A percentile compares a stretch with the other conserved stretches of the same genome.
phyloP scores from a whole-genome alignment of 2,113 vertebrate genomes.

The Baryphthengus martii region DNA sequence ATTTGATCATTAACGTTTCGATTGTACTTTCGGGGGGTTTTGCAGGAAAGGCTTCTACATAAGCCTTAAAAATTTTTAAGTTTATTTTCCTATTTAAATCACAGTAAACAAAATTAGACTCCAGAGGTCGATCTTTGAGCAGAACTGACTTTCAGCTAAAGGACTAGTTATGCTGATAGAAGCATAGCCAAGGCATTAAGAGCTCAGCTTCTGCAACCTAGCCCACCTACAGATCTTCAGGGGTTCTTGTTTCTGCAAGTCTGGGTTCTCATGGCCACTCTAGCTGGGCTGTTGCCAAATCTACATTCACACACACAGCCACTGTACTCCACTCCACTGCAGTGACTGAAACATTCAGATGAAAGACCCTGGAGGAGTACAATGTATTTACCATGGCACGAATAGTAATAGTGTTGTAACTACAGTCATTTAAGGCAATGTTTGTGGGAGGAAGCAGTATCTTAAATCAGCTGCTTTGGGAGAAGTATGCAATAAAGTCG shows the following conservation, averaged over 20 bases:
- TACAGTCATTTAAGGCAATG: neutral
- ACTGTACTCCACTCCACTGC: neutral
- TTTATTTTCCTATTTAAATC: neutral
- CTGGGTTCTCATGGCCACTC: fast-evolving
- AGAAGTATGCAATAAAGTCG: neutral
- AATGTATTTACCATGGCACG: fast-evolving
- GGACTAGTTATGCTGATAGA: neutral
- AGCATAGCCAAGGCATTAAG: neutral
- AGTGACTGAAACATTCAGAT: neutral
- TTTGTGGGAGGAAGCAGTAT: neutral
- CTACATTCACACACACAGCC: neutral
- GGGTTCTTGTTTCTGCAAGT: neutral
- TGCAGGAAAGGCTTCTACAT: neutral
- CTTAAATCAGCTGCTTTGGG: neutral
- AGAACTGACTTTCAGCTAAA: neutral
- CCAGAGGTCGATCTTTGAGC: neutral
- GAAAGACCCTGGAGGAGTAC: neutral
- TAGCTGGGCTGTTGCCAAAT: neutral
- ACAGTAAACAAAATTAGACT: neutral
- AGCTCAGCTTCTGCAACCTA: neutral
- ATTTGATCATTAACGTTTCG: neutral
- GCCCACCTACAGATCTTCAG: neutral
- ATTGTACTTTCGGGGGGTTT: neutral
- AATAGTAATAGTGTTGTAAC: neutral
- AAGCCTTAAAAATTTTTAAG: neutral